A percentile compares a stretch with the other conserved stretches of the same genome.
Evolutionary conservation across 2,888 invertebrate genomes (phyloP).

Genomic region (Mantis religiosa): DNA sequence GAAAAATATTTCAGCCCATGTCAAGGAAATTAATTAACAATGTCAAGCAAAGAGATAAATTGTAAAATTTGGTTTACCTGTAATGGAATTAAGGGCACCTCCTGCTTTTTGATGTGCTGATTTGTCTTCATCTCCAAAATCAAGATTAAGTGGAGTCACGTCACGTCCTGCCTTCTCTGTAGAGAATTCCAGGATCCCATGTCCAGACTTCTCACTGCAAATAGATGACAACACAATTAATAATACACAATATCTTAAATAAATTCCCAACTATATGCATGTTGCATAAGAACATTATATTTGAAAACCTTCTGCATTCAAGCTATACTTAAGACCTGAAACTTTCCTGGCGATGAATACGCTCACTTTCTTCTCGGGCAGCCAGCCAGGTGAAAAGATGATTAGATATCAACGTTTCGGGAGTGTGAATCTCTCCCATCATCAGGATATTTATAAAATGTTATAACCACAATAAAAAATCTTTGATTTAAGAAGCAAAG

Average conservation of each 20-base stretch:
- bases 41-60: not conserved
- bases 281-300: too few relatives aligned
- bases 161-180: slow-evolving; percentile 82
- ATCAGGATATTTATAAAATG: too few relatives aligned
- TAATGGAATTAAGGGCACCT: not conserved
- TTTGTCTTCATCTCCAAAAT: slow-evolving; percentile 59
- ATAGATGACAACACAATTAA: not conserved
- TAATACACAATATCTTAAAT: not conserved
- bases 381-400: too few relatives aligned
- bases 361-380: too few relatives aligned
- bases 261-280: not conserved
- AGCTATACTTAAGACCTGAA: too few relatives aligned
- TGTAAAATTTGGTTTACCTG: not conserved
- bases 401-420: too few relatives aligned
- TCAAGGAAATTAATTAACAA: not conserved
- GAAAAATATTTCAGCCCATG: not conserved
- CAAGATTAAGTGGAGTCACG: slow-evolving; percentile 79
- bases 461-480: too few relatives aligned
- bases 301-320: too few relatives aligned
- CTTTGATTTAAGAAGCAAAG: too few relatives aligned
- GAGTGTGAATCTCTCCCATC: too few relatives aligned
- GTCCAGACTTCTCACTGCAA: slow-evolving; percentile 42
- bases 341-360: too few relatives aligned
- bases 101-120: not conserved
- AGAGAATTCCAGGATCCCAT: slow-evolving; percentile 77